Evolutionary conservation across 1,140 invertebrate species (phyloP).

Genomic region (Lasaia peninsularis): DNA sequence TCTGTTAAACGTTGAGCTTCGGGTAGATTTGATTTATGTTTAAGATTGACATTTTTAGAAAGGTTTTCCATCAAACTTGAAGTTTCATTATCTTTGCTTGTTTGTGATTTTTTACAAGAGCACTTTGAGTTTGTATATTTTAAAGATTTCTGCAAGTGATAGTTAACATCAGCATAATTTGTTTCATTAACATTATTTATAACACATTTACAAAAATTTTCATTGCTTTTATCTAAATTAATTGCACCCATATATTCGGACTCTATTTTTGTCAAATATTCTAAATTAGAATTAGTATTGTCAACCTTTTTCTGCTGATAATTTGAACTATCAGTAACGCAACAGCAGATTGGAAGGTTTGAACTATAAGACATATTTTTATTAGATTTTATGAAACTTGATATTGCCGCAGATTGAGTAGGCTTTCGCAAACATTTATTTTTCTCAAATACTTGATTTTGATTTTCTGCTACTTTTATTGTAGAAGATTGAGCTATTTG

Average conservation of each 20-base stretch:
- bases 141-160: conserved; percentile 7
- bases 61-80: neutral
- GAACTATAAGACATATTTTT: neutral
- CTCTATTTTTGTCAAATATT: conserved; percentile 21
- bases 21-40: neutral
- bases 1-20: conserved; percentile 6
- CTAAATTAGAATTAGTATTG: neutral
- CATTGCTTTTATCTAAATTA: conserved; percentile 54
- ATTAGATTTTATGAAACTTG: neutral
- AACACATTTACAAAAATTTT: conserved; percentile 36
- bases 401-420: no score
- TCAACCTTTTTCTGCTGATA: neutral
- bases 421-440: no score
- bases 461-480: neutral
- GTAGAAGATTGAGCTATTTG: neutral
- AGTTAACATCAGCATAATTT: neutral
- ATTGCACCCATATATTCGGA: conserved; percentile 53
- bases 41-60: neutral
- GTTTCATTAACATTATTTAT: neutral
- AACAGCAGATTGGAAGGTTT: neutral
- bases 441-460: neutral
- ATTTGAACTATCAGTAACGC: neutral
- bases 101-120: conserved; percentile 25
- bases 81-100: neutral
- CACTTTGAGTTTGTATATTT: conserved; percentile 32